Conservation (phyloP, 2,797 vertebrate genomes). For the Scolopax rusticola region DNA sequence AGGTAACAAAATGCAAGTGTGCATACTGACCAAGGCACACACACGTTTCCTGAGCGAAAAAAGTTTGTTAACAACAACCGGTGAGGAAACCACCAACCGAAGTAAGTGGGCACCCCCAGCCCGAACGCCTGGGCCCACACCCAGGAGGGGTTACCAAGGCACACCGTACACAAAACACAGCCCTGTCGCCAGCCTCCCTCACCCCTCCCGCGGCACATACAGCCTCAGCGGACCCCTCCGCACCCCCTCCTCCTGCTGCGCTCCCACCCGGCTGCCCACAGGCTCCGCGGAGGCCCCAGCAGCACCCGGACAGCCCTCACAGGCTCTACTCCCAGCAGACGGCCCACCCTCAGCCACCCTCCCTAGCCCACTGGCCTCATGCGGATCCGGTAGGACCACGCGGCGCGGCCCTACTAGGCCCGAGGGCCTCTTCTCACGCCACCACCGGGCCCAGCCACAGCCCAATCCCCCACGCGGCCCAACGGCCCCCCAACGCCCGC, state of each 20-base stretch:
- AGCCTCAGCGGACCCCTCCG: background rate
- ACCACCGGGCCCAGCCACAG: rapidly evolving
- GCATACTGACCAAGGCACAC: rapidly evolving
- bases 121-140: background rate
- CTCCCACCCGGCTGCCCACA: background rate
- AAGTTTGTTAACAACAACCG: too few species aligned
- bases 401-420: background rate
- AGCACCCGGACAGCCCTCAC: background rate
- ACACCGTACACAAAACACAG: background rate
- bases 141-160: background rate
- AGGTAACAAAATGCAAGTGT: rapidly evolving
- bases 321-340: background rate
- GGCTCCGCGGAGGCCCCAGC: background rate
- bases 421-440: background rate
- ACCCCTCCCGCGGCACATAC: background rate
- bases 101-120: background rate
- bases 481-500: rapidly evolving
- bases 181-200: background rate
- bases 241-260: rapidly evolving
- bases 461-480: background rate
- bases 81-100: background rate
- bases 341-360: background rate
- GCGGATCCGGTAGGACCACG: background rate
- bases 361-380: background rate
- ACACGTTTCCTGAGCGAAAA: rapidly evolving